These are phyloP conservation scores for Electrophaes corylata DNA, from an alignment of 2,888 invertebrate species.

Conservation along the genomic window DNA sequence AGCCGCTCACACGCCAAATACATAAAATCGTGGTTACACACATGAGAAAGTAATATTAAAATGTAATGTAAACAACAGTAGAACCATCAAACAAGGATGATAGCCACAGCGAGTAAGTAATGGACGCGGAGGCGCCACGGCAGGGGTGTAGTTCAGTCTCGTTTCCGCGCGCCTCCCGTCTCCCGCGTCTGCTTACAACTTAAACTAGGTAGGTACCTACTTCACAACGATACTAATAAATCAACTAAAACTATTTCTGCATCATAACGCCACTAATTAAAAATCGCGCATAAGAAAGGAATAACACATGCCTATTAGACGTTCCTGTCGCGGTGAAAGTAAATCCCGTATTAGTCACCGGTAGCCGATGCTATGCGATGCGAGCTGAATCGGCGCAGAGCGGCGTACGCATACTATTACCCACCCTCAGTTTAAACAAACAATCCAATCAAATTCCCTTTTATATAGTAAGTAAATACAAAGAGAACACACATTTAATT, in stretches of 20 bases:
- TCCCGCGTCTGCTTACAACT: slow-evolving; percentile 68
- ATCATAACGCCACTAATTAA: slow-evolving; percentile 72
- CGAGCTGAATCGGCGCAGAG: slow-evolving; percentile 25
- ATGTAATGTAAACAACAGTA: slow-evolving; percentile 74
- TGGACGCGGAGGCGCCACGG: slow-evolving; percentile 65
- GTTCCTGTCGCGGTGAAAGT: slow-evolving; percentile 65
- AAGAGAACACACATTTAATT: slow-evolving; percentile 36
- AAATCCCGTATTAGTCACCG: slow-evolving; percentile 29
- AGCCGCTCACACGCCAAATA: slow-evolving; percentile 72
- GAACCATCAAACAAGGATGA: slow-evolving; percentile 76
- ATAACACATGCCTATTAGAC: slow-evolving; percentile 74
- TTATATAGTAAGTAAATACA: slow-evolving; percentile 26
- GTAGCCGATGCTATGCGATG: slow-evolving; percentile 20
- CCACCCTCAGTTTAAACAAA: slow-evolving; percentile 19
- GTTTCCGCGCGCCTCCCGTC: slow-evolving; percentile 70
- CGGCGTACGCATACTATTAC: slow-evolving; percentile 18
- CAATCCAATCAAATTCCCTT: slow-evolving; percentile 24
- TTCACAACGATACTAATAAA: slow-evolving; percentile 80
- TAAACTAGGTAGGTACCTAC: slow-evolving; percentile 59
- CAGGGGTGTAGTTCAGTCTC: slow-evolving; percentile 82
- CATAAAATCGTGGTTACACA: slow-evolving; percentile 76
- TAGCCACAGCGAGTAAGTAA: slow-evolving; percentile 66
- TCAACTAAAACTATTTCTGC: slow-evolving; percentile 81
- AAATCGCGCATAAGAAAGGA: slow-evolving; percentile 75
- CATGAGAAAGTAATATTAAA: slow-evolving; percentile 69